Base-by-base conservation (phyloP, 1,140 invertebrate genomes). In the Drosophila tristis region DNA sequence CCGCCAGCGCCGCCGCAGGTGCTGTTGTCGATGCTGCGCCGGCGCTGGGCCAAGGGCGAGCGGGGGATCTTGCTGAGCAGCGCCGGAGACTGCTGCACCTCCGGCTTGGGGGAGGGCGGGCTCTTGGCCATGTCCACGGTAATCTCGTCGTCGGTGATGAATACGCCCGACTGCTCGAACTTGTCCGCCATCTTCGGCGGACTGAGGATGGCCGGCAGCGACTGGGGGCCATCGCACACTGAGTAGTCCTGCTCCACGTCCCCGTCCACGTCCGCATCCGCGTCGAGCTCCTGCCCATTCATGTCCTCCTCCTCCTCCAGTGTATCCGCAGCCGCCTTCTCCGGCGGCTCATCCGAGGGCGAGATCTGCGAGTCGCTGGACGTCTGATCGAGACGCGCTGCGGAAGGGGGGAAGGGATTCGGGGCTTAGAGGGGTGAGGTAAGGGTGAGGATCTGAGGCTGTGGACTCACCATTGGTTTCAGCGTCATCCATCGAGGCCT, bases 91-190 rank as follows among this genome's bases (percentile, higher is more conserved):
- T 11, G 44, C 5, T 5, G 26, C 25, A 0, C 9, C 15, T 0
- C 25, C 16, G 5, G 93, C 90, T 16, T 93, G 92, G 0, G 93
- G 92, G 92, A 90, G 90, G 92, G n/a, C 95, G 94, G 73, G 35
- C 94, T 94, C 63, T 94, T 93, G 65, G 94, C 95, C 9, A 95
- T 94, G 73, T 95, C 95, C 49, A 95, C 94, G 11, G 94, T 94
- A 56, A 93, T 93, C 44, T 90, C 94, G 86, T 93, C 93, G 78
- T 93, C 91, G 80, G 92, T 93, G 51, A 93, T 94, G 66, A 78
- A 91, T 4, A 92, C 73, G 0, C 91, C 91, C 1, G 89, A 91
- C 51, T 86, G 85, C 64, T 91, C 91, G 47, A 91, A 91, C 47
- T 84, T 89, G 63, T 80, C 58, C 15, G 26, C 16, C 5, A 68